These are phyloP conservation scores for Callaeas wilsoni DNA, from an alignment of 2,113 vertebrate species.

Conservation along the genomic window DNA sequence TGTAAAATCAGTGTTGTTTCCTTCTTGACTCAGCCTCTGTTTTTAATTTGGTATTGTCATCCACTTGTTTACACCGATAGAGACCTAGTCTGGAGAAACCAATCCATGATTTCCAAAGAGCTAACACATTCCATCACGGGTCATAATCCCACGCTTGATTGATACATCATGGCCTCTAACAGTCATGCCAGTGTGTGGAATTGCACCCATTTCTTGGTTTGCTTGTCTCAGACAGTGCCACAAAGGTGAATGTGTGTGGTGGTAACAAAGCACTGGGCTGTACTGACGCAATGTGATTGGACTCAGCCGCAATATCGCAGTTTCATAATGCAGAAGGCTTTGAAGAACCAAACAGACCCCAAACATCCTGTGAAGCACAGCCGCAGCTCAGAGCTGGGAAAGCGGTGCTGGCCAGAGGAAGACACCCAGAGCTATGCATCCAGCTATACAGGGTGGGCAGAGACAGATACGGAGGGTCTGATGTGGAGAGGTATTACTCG, in stretches of 20 bases:
- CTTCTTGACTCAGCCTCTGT: constrained; percentile 39
- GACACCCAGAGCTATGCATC: neutral
- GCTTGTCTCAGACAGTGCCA: neutral
- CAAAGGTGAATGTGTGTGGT: neutral
- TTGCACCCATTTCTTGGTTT: neutral
- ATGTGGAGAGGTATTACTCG: fast-evolving
- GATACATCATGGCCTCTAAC: neutral
- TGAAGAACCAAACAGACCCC: neutral
- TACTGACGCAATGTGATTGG: neutral
- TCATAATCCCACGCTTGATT: neutral
- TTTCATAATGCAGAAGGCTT: neutral
- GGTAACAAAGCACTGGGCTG: neutral
- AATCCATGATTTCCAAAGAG: neutral
- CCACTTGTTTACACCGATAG: neutral
- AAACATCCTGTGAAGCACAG: neutral
- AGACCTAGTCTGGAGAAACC: neutral
- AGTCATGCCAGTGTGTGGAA: neutral
- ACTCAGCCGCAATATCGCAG: neutral
- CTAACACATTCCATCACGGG: neutral
- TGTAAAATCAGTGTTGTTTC: neutral
- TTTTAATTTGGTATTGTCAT: neutral
- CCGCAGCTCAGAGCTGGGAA: neutral
- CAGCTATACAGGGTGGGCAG: neutral
- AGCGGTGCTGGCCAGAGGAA: neutral
- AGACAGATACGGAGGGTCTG: neutral